phyloP scores from a whole-genome alignment of 2,797 vertebrate genomes.

The Sebastes oblongus region DNA sequence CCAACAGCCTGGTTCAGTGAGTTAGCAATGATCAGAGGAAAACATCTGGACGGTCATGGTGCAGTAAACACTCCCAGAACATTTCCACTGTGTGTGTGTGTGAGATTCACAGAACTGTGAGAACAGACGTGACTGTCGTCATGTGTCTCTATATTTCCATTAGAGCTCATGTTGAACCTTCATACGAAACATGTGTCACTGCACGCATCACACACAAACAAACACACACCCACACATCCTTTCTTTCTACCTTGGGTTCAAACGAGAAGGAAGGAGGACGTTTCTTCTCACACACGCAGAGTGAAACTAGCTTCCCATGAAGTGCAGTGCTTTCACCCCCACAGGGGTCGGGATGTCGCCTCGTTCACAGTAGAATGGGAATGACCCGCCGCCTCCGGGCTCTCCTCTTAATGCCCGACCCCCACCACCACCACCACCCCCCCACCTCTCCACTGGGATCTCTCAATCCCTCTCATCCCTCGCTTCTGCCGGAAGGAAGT shows the following conservation, averaged over 20 bases:
- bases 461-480: slow-evolving; percentile 60
- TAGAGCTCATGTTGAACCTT: slow-evolving; percentile 9
- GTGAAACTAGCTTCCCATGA: slow-evolving; percentile 71
- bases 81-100: slow-evolving; percentile 6
- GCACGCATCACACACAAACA: slow-evolving; percentile 19
- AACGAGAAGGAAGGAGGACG: slow-evolving; percentile 20
- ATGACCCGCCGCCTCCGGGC: slow-evolving; percentile 51
- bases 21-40: slow-evolving; percentile 24
- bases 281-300: slow-evolving; percentile 55
- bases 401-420: slow-evolving; percentile 31
- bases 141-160: slow-evolving; percentile 37
- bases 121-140: slow-evolving; percentile 66
- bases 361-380: slow-evolving; percentile 79
- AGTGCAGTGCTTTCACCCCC: slow-evolving; percentile 64
- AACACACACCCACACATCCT: slow-evolving; percentile 17
- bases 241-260: slow-evolving; percentile 65
- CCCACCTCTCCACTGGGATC: slow-evolving; percentile 64
- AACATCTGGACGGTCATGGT: slow-evolving; percentile 55
- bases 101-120: slow-evolving; percentile 38
- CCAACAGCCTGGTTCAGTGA: slow-evolving; percentile 12
- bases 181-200: slow-evolving; percentile 5
- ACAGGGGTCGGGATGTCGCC: slow-evolving; percentile 75
- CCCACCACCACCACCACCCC: slow-evolving; percentile 7
- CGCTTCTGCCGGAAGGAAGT: slow-evolving; percentile 64
- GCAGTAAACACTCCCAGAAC: slow-evolving; percentile 48